Conservation (phyloP, 2,888 invertebrate genomes). For the Fragum fragum region DNA sequence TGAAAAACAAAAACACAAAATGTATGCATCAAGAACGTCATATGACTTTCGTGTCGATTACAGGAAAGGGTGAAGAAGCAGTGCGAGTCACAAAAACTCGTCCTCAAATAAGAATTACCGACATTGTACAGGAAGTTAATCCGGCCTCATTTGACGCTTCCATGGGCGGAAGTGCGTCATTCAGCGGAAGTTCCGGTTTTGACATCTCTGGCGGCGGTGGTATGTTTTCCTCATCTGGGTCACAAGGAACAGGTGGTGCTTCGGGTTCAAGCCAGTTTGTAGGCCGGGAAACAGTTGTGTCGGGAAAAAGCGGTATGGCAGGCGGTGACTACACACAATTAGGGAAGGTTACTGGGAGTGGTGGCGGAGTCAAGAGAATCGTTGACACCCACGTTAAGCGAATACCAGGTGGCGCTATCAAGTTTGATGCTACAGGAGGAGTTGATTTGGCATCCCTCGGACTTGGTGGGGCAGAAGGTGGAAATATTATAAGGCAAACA, state of each 20-base stretch:
- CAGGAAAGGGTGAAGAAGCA: constrained; percentile 41
- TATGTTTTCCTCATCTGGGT: not conserved
- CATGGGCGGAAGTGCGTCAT: constrained; percentile 3
- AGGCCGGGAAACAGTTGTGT: constrained; percentile 8
- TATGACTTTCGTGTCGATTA: not conserved
- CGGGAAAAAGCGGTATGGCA: constrained; percentile 40
- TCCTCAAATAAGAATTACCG: constrained; percentile 42
- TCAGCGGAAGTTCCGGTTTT: constrained; percentile 17
- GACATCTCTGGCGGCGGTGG: constrained; percentile 21
- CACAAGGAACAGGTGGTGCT: constrained; percentile 12
- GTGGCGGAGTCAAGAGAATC: constrained; percentile 58
- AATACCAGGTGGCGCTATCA: constrained; percentile 53
- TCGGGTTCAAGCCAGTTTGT: constrained; percentile 27
- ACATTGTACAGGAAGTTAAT: constrained; percentile 54
- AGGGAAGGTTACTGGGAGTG: constrained; percentile 55
- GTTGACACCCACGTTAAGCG: constrained; percentile 64
- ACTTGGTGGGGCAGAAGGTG: constrained; percentile 60
- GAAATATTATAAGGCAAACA: constrained; percentile 57
- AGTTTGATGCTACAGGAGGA: constrained; percentile 53
- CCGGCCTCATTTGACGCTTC: constrained; percentile 48
- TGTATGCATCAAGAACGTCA: no score
- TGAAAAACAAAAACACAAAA: no score
- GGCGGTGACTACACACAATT: constrained; percentile 61
- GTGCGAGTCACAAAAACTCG: constrained; percentile 43
- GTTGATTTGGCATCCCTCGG: constrained; percentile 58